Evolutionary conservation across 2,113 vertebrate genomes (phyloP).

Genomic region (Hipposideros armiger): DNA sequence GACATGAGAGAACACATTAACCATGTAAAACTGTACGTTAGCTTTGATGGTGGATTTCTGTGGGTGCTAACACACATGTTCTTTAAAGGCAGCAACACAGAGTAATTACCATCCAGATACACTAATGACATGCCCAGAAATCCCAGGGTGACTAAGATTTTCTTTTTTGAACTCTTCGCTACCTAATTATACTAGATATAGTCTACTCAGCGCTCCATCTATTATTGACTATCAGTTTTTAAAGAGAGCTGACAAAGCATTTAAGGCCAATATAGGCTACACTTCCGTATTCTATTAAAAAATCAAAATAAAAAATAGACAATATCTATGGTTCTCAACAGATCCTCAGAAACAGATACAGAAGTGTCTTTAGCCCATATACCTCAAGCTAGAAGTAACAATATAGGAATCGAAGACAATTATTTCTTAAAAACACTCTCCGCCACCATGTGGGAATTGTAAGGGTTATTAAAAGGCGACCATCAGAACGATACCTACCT

Average conservation of each 20-base stretch:
- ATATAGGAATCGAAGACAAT: neutral
- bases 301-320: neutral
- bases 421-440: neutral
- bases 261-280: neutral
- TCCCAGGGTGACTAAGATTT: neutral
- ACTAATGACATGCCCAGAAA: neutral
- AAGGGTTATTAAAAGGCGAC: neutral
- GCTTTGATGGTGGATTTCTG: rapidly evolving
- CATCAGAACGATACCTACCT: constrained; percentile 86
- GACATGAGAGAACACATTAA: neutral
- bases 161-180: neutral
- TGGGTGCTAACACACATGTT: neutral
- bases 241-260: neutral
- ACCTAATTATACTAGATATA: neutral
- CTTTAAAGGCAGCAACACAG: too few species aligned
- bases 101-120: too few species aligned
- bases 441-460: neutral
- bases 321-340: neutral
- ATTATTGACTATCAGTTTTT: too few species aligned
- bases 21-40: rapidly evolving
- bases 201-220: neutral
- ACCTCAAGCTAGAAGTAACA: neutral
- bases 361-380: neutral
- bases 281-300: neutral
- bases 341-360: neutral